phyloP scores from a whole-genome alignment of 2,113 vertebrate genomes.

The Raja brachyura region DNA sequence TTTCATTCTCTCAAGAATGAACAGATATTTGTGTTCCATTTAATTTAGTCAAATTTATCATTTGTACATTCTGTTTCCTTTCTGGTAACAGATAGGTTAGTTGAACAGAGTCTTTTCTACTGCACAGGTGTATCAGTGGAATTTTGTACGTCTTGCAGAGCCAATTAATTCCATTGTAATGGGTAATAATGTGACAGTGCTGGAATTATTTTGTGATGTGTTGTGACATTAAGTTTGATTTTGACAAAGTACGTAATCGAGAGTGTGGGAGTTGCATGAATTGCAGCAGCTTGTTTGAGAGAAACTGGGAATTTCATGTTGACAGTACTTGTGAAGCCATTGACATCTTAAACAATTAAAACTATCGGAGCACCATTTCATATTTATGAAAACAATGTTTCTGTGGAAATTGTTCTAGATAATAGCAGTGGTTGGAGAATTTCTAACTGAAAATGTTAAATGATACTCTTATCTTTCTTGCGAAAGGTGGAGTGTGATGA shows the following conservation, averaged over 20 bases:
- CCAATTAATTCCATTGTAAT: slow-evolving; percentile 3
- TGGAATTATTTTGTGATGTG: slow-evolving; percentile 1
- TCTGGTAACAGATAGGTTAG: neutral
- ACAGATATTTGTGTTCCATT: neutral
- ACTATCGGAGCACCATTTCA: neutral
- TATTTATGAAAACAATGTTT: neutral
- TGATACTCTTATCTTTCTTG: neutral
- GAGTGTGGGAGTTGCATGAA: neutral
- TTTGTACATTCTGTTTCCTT: neutral
- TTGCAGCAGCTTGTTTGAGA: neutral
- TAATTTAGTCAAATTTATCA: neutral
- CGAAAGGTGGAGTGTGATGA: neutral
- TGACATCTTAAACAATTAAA: neutral
- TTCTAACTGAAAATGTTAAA: neutral
- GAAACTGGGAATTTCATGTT: neutral
- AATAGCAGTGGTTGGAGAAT: neutral
- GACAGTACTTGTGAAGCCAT: neutral
- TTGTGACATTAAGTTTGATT: neutral
- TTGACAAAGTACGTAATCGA: neutral
- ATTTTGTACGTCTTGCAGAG: neutral
- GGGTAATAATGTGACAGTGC: neutral
- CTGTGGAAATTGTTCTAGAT: neutral
- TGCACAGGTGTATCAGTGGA: neutral
- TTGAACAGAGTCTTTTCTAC: neutral
- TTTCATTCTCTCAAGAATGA: neutral